Evolutionary conservation across 2,797 vertebrate genomes (phyloP), one percentile per base, ranked within the genome.

Genomic region (Hirundo rustica): DNA sequence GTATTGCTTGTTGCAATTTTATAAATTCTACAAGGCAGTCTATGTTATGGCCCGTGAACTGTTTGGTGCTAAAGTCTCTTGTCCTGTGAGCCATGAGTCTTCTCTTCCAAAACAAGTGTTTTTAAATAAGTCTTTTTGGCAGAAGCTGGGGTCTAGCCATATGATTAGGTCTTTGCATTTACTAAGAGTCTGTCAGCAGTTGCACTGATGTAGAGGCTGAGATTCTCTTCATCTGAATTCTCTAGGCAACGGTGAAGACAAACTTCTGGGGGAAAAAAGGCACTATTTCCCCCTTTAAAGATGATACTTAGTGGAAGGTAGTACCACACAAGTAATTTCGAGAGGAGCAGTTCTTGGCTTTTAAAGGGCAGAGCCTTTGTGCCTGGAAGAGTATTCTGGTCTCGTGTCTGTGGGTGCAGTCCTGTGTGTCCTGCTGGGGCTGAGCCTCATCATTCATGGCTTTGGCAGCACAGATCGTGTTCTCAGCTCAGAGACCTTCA

Each of bases 381-480:
- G 25, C 60, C 62, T 54, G 58, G 30, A 67, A 74, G 36, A 44
- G 55, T 47, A 85, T 48, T 71, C 13, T 9, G 29, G 45, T 18
- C 50, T 84, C 0, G 0, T 10, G 40, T 70, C 73, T 75, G 62
- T 61, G 1, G 8, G 32, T 4, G 10, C 70, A 42, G 42, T 47
- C 13, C 77, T 11, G 13, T 0, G 0, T 51, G 48, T 83, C 83
- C 76, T 3, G 3, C 44, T 75, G 0, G 2, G 38, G 23, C 73
- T 45, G 62, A 84, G 23, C 38, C 34, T 65, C 4, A 0, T 30
- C 75, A 36, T 62, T 82, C 16, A 3, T 16, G 27, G 19, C 78
- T 85, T 84, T 75, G 86, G 87, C 74, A 77, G 11, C 3, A 3
- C 26, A 53, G 25, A 4, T 44, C 0, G 0, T 54, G 26, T 53